Percentiles rank a stretch among this genome's conserved stretches.
Evolutionary conservation across 2,797 vertebrate genomes (phyloP).

Genomic region (Brachymystax lenok): DNA sequence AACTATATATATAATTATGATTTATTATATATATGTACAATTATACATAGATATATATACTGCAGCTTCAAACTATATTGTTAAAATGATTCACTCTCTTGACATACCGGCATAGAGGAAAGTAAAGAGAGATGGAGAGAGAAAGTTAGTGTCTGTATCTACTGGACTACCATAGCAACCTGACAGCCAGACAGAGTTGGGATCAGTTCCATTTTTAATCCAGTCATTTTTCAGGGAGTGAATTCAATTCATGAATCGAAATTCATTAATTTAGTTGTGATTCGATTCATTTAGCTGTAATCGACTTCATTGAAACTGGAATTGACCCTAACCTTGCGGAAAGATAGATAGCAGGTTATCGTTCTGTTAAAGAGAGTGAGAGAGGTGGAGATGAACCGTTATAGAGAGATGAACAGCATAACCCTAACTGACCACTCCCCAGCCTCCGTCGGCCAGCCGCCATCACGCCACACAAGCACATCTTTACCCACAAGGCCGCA

Average conservation of each 20-base stretch:
- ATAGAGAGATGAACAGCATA: slow-evolving; percentile 61
- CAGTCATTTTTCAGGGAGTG: not conserved
- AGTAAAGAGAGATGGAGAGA: not conserved
- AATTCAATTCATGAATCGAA: not conserved
- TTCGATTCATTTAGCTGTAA: not conserved
- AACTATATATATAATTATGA: slow-evolving; percentile 77
- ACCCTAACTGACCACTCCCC: slow-evolving; percentile 65
- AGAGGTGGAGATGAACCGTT: slow-evolving; percentile 34
- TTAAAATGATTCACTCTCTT: slow-evolving; percentile 72
- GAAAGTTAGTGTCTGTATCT: slow-evolving; percentile 75
- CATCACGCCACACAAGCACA: slow-evolving; percentile 55
- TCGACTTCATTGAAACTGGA: not conserved
- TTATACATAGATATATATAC: slow-evolving; percentile 80
- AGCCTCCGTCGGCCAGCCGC: slow-evolving; percentile 25
- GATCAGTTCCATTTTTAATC: not conserved
- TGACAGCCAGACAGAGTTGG: slow-evolving; percentile 54
- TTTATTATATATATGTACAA: slow-evolving; percentile 75
- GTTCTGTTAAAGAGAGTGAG: slow-evolving; percentile 11
- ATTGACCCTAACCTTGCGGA: not conserved
- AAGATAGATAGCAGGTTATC: slow-evolving; percentile 42
- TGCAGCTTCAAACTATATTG: slow-evolving; percentile 77
- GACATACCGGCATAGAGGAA: slow-evolving; percentile 65
- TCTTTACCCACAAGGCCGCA: slow-evolving; percentile 29
- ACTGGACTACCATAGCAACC: slow-evolving; percentile 83
- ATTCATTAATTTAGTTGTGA: not conserved